Evolutionary conservation across 2,113 vertebrate species (phyloP).

Genomic region (Corythoichthys intestinalis): DNA sequence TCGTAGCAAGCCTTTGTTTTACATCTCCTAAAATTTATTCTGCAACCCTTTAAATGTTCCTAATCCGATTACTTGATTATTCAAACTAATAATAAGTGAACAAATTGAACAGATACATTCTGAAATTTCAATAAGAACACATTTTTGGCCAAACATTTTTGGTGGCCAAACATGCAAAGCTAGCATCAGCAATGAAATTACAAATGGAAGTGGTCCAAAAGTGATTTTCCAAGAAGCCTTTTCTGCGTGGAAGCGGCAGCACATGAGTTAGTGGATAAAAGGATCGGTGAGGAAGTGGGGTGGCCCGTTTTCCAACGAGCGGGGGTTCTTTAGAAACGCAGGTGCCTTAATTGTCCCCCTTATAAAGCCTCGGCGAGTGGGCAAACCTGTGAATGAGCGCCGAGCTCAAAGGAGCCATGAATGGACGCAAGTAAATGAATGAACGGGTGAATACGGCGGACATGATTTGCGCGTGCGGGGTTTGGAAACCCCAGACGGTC

Average conservation of each 20-base stretch:
- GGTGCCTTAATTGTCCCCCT: slow-evolving; percentile 69
- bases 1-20: too few species aligned
- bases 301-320: slow-evolving; percentile 37
- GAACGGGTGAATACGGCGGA: slow-evolving; percentile 53
- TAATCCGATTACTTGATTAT: too few species aligned
- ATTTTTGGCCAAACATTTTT: too few species aligned
- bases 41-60: too few species aligned
- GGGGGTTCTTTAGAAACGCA: slow-evolving; percentile 55
- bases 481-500: neutral
- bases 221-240: neutral
- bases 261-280: slow-evolving; percentile 23
- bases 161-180: too few species aligned
- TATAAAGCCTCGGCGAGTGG: slow-evolving; percentile 65
- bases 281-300: slow-evolving; percentile 48
- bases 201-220: too few species aligned
- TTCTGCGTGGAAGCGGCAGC: slow-evolving; percentile 5
- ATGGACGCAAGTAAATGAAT: slow-evolving; percentile 59
- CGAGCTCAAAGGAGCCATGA: slow-evolving; percentile 49
- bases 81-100: too few species aligned
- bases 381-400: slow-evolving; percentile 68
- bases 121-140: too few species aligned
- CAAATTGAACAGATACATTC: too few species aligned
- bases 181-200: too few species aligned
- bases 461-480: slow-evolving; percentile 25
- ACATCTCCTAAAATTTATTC: too few species aligned